Percentiles rank a stretch among this genome's conserved stretches.
These are phyloP conservation scores for Kradibia gibbosae DNA, from an alignment of 1,140 invertebrate species.

Conservation along the genomic window DNA sequence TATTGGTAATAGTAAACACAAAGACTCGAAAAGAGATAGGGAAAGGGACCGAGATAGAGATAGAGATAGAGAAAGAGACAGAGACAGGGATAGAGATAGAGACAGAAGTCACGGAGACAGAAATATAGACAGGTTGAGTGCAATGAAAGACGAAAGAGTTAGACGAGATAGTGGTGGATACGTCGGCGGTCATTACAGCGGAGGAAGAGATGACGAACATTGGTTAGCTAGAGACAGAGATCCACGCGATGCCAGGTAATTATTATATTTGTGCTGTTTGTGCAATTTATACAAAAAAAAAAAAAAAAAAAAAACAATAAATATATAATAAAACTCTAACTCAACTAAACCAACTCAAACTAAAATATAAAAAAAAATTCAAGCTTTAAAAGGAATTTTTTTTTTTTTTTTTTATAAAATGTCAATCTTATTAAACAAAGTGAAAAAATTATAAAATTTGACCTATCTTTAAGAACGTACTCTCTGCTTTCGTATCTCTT, in stretches of 20 bases:
- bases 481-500: too few species aligned
- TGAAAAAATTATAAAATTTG: too few species aligned
- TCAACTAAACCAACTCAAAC: too few species aligned
- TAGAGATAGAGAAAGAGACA: slow-evolving; percentile 57
- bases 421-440: too few species aligned
- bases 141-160: slow-evolving; percentile 66
- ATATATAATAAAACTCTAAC: too few species aligned
- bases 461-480: too few species aligned
- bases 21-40: slow-evolving; percentile 61
- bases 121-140: slow-evolving; percentile 62
- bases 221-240: slow-evolving; percentile 67
- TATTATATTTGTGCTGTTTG: neutral
- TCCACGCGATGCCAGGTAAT: slow-evolving; percentile 64
- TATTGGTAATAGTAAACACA: slow-evolving; percentile 55
- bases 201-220: slow-evolving; percentile 67
- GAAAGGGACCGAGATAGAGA: slow-evolving; percentile 63
- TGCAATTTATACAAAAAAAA: neutral
- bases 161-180: slow-evolving; percentile 66
- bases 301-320: too few species aligned
- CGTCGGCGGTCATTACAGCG: slow-evolving; percentile 65
- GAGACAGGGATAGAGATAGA: slow-evolving; percentile 59
- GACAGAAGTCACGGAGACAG: slow-evolving; percentile 61
- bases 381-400: too few species aligned
- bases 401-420: too few species aligned
- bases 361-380: too few species aligned